Base-by-base conservation (phyloP, 2,113 vertebrate species). In the Aegypius monachus region DNA sequence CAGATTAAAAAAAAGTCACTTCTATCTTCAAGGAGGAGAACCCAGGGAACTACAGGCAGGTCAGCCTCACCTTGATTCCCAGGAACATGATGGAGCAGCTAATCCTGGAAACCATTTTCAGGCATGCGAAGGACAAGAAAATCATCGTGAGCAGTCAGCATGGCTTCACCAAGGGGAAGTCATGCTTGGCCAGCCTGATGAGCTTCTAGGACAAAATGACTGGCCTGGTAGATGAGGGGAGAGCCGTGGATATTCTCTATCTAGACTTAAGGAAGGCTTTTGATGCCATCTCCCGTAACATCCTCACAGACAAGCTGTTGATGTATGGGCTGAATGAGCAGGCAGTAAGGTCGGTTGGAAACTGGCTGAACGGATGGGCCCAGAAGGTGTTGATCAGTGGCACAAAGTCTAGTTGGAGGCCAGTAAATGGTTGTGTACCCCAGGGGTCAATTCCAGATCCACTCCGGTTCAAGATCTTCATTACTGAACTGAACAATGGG, bases 321-420 rank as follows among this genome's bases (percentile, higher is more conserved):
- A 61, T 32, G 17, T 34, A 62, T 17, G 22, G 13, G 70, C 70
- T 55, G 48, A 18, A 47, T 9, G 16, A 86, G 36, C 12, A 77
- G 32, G 16, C 23, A 58, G 52, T 26, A 20, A 58, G 26, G 29
- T 26, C 6, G 7, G 42, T 2, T 72, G 42, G 20, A 88, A 72
- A 36, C n/a, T 42, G n/a, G 12, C 29, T 56, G 50, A 50, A 81
- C 0, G 0, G 31, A 40, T 1, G 2, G 13, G 14, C 50, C 59
- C 43, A 56, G n/a, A 63, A 13, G 16, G 20, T 56, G 25, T 6
- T n/a, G 16, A 31, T 36, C 25, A 62, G n/a, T 0, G 2, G 25
- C 55, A 77, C 34, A 65, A 58, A 72, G 65, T 16, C 47, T 68
- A 70, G 31, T 5, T n/a, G 17, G 13, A 77, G 16, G 56, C 11